Percentiles rank a stretch among this genome's conserved stretches.
phyloP scores from a whole-genome alignment of 2,113 vertebrate species.

The Gymnarchus niloticus region DNA sequence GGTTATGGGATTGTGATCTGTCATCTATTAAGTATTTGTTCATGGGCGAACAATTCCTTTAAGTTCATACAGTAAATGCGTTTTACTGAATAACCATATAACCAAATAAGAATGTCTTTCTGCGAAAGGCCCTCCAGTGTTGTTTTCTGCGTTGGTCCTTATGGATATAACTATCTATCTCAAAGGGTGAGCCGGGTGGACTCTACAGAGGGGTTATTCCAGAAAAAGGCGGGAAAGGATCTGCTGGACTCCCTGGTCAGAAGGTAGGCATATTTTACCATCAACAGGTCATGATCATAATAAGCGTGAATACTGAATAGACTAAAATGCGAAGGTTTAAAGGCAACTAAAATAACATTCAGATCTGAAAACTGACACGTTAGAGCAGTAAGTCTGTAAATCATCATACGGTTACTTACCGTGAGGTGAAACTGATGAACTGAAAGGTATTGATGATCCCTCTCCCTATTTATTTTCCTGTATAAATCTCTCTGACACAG shows the following conservation, averaged over 20 bases:
- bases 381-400: neutral
- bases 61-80: neutral
- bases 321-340: neutral
- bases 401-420: neutral
- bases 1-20: neutral
- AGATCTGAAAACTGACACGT: no score
- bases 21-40: neutral
- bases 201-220: slow-evolving; percentile 61
- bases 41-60: neutral
- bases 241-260: slow-evolving; percentile 68
- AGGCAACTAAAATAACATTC: neutral
- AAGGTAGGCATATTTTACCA: slow-evolving; percentile 58
- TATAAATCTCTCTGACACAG: no score
- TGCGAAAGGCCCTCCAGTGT: neutral
- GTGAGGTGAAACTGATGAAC: neutral
- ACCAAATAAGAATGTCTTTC: neutral
- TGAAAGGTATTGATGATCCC: no score
- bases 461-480: no score
- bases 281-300: neutral
- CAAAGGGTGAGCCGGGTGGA: slow-evolving; percentile 85
- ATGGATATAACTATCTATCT: slow-evolving; percentile 10
- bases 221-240: slow-evolving; percentile 81
- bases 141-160: neutral
- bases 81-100: neutral
- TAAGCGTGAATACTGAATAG: neutral